phyloP scores from a whole-genome alignment of 2,888 invertebrate species.

The Salpingus planirostris region DNA sequence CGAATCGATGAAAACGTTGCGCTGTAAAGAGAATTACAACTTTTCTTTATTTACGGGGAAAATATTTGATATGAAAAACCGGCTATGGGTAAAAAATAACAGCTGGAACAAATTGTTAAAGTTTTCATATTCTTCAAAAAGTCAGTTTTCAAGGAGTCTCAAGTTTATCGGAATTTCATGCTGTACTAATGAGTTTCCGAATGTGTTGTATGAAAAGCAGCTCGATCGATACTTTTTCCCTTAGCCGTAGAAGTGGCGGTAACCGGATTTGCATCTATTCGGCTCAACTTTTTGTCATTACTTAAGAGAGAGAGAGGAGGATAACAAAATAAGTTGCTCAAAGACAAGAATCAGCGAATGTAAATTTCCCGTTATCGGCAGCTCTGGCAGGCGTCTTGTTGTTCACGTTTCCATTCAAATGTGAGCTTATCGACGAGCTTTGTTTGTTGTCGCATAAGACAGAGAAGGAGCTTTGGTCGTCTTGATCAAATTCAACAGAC shows the following conservation, averaged over 20 bases:
- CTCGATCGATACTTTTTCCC: constrained; percentile 12
- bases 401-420: constrained; percentile 7
- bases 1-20: too few species aligned
- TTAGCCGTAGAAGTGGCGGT: constrained; percentile 8
- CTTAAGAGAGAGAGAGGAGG: constrained; percentile 8
- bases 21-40: too few species aligned
- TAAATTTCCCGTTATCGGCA: constrained; percentile 13
- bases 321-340: constrained; percentile 15
- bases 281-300: constrained; percentile 13
- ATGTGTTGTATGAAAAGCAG: too few species aligned
- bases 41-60: too few species aligned
- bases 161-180: too few species aligned
- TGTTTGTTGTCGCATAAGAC: constrained; percentile 4
- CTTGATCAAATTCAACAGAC: constrained; percentile 6
- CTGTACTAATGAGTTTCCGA: too few species aligned
- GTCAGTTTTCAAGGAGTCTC: too few species aligned
- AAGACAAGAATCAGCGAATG: constrained; percentile 13
- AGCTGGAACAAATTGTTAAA: too few species aligned
- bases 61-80: too few species aligned
- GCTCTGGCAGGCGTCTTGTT: constrained; percentile 8
- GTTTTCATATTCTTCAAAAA: too few species aligned
- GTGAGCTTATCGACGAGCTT: constrained; percentile 8
- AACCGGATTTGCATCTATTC: constrained; percentile 14
- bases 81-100: too few species aligned
- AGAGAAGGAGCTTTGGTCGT: constrained; percentile 1